Percentiles rank a stretch among this genome's conserved stretches.
These are phyloP conservation scores for Trichomycterus rosablanca DNA, from an alignment of 2,113 vertebrate genomes.

Conservation along the genomic window DNA sequence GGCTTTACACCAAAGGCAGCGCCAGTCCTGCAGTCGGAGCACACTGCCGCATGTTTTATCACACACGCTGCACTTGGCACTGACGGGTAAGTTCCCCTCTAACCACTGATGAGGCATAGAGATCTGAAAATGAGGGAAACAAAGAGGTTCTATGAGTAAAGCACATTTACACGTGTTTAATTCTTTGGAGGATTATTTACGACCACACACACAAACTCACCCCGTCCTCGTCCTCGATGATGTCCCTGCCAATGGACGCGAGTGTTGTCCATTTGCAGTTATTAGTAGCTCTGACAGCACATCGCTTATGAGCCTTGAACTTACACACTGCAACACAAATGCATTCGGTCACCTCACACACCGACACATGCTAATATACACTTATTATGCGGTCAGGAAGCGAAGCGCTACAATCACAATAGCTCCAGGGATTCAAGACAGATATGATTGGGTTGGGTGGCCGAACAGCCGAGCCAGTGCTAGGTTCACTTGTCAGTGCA, in stretches of 20 bases:
- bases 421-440: no score
- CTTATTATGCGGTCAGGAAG: no score
- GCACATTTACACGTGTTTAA: not conserved
- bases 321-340: slow-evolving; percentile 81
- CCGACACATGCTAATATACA: not conserved
- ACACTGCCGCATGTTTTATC: slow-evolving; percentile 96
- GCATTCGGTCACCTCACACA: slow-evolving; percentile 13
- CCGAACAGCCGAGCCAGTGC: no score
- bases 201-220: slow-evolving; percentile 65
- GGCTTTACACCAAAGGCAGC: slow-evolving; percentile 96
- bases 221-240: slow-evolving; percentile 95
- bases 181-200: no score
- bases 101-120: slow-evolving; percentile 98
- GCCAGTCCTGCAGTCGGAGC: slow-evolving; percentile 91
- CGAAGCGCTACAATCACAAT: no score
- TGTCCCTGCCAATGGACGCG: slow-evolving; percentile 93
- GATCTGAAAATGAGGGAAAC: slow-evolving; percentile 66
- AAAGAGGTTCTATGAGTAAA: not conserved
- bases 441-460: no score
- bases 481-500: no score
- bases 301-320: slow-evolving; percentile 95
- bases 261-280: slow-evolving; percentile 98
- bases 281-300: slow-evolving; percentile 89
- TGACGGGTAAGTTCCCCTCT: slow-evolving; percentile 93
- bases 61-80: slow-evolving; percentile 90